Percentiles rank a stretch among this genome's conserved stretches.
Evolutionary conservation across 1,140 invertebrate species (phyloP).

Genomic region (Conus betulinus): DNA sequence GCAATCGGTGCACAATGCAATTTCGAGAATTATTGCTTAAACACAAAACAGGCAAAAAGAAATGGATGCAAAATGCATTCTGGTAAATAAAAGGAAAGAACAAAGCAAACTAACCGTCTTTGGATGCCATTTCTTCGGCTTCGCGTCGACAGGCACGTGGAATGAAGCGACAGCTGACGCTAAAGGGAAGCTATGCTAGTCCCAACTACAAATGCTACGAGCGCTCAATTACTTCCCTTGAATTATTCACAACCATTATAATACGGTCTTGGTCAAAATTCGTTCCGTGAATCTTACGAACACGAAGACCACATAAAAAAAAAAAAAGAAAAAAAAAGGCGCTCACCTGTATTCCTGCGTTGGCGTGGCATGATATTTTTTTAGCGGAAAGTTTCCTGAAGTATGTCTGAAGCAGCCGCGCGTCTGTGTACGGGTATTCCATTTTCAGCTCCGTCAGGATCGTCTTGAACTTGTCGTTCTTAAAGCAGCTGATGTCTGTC

Average conservation of each 20-base stretch:
- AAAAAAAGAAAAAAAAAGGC: background rate
- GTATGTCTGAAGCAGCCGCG: conserved; percentile 61
- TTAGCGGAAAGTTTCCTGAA: conserved; percentile 59
- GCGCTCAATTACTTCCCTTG: background rate
- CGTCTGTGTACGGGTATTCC: conserved; percentile 66
- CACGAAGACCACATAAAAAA: background rate
- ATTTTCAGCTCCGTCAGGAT: conserved; percentile 54
- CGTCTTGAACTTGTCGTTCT: conserved; percentile 58
- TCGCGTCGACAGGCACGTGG: no score
- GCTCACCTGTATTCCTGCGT: conserved; percentile 29
- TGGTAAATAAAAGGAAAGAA: no score
- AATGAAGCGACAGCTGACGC: no score
- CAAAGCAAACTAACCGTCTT: background rate
- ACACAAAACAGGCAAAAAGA: no score
- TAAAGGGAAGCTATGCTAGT: no score
- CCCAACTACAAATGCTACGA: no score
- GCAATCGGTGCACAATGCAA: no score
- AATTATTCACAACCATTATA: background rate
- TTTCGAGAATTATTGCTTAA: no score
- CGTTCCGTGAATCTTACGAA: no score
- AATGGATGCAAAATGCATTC: no score
- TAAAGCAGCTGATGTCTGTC: conserved; percentile 60
- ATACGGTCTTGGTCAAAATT: no score
- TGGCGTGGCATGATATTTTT: conserved; percentile 38
- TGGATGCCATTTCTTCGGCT: background rate